phyloP scores from a whole-genome alignment of 2,797 vertebrate species.

The Babyrousa celebensis region DNA sequence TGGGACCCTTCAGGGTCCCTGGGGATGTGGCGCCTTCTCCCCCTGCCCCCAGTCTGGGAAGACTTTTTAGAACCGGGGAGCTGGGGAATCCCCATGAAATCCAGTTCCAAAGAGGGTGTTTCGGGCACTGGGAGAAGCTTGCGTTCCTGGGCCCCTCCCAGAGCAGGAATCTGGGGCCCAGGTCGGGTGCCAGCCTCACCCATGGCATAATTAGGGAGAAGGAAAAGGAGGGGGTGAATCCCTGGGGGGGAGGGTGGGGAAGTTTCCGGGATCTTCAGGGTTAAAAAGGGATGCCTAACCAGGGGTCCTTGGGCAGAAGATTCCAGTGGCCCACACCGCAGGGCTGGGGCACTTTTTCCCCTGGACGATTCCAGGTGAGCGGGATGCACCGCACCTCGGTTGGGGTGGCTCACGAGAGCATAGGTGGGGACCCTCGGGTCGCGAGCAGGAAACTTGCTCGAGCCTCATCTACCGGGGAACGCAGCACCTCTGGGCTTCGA shows the following conservation, averaged over 20 bases:
- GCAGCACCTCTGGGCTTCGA: not conserved
- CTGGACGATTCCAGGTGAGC: slow-evolving; percentile 74
- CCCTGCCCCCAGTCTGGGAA: not conserved
- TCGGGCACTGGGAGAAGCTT: slow-evolving; percentile 55
- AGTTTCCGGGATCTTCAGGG: slow-evolving; percentile 73
- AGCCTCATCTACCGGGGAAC: not conserved
- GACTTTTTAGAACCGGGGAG: not conserved
- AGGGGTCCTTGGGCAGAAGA: slow-evolving; percentile 77
- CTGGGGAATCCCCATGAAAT: not conserved
- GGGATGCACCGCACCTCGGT: not conserved
- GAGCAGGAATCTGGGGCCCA: slow-evolving; percentile 83
- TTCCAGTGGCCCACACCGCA: not conserved
- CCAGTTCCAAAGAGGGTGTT: slow-evolving; percentile 47
- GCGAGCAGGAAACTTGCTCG: not conserved
- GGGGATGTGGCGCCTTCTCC: not conserved
- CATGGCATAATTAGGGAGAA: slow-evolving; percentile 80
- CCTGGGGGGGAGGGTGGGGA: slow-evolving; percentile 64
- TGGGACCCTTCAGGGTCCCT: no score
- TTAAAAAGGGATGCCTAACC: slow-evolving; percentile 79
- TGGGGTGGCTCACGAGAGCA: not conserved
- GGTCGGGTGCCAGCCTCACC: slow-evolving; percentile 81
- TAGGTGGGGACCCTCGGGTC: slow-evolving; percentile 23
- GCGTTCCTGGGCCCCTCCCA: slow-evolving; percentile 80
- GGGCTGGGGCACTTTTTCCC: not conserved
- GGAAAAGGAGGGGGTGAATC: slow-evolving; percentile 68